Evolutionary conservation across 1,140 invertebrate species (phyloP), one percentile per base, ranked within the genome.

Genomic region (Meteorus sp.): DNA sequence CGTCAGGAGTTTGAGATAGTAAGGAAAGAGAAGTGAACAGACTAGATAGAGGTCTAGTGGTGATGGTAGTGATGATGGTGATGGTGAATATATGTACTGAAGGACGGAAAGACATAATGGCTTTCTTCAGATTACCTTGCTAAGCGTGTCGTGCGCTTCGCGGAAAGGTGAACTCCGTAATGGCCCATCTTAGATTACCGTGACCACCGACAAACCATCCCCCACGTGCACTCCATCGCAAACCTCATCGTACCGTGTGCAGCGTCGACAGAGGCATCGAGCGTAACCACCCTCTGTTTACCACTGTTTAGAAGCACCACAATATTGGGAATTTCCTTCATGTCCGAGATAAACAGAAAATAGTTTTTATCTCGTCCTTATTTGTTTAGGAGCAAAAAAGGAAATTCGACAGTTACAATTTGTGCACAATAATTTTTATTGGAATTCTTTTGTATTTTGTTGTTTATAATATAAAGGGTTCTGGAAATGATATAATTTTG

Each of bases 51-150:
- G 17, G 35, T 22, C 6, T 39, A 17, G 9, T 52, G 35, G 35
- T 39, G 27, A 13, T 11, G 45, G 22, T 13, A n/a, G n/a, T 39
- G 22, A 15, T 52, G 35, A 47, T 39, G 27, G 35, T 11, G 45
- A 35, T 13, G 51, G 41, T 29, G 37, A 23, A 22, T 25, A 6
- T 22, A 13, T 55, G 11, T 44, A 55, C 22, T 31, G 19, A 11
- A 9, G 41, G 20, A 55, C 29, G 52, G 54, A 13, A 17, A 47
- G 25, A 56, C 5, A 55, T 53, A 61, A 61, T 53, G 41, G 50
- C 37, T 61, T 57, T 51, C 47, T 53, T 57, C 37, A 43, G 48
- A 57, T 53, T 54, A 52, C 50, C 29, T 33, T 33, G 41, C 41
- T 45, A 27, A 57, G 56, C 44, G 27, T 19, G 37, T 25, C 41